Evolutionary conservation across 2,888 invertebrate genomes (phyloP), one percentile per base, ranked within the genome.

Genomic region (Watsonalla binaria): DNA sequence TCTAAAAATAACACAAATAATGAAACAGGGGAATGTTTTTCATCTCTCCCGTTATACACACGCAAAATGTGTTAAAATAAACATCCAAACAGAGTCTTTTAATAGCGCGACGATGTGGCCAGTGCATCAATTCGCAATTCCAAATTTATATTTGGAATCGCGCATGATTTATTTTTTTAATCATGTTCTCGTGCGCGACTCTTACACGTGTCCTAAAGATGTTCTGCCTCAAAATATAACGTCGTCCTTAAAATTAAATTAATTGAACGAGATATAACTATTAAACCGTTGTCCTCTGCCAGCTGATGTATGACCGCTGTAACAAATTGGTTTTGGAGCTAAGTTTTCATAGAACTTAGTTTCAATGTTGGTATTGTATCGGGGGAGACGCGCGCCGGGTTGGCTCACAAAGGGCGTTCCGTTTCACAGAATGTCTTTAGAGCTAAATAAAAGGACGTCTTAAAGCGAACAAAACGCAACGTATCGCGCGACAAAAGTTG

Each of bases 11-110:
- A 77, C 82, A 76, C 78, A 81, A 87, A 88, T 87, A 89, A 89
- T 89, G 86, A 90, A 89, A 86, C 86, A 84, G 89, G 90, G 84
- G 85, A 89, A 87, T 90, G 90, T 90, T 89, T 89, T 89, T 89
- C 89, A 89, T 90, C 90, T 87, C 86, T 72, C 76, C 78, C 80
- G 87, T 86, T 90, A 85, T 80, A 86, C 82, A 81, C 79, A 82
- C 83, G 90, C 90, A 76, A 90, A 90, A 87, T 87, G 86, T 86
- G 90, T 87, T 89, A 90, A 86, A 89, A 88, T 87, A 90, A 90
- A 89, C 84, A 87, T 76, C 84, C 76, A 88, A 86, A 88, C 84
- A 78, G 63, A 79, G 80, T 84, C 84, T 90, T 86, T 79, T 86
- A 85, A 86, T 89, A 89, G 84, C 80, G 82, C 83, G 79, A 84